Evolutionary conservation across 2,113 vertebrate species (phyloP).

Genomic region (Podarcis cretensis): DNA sequence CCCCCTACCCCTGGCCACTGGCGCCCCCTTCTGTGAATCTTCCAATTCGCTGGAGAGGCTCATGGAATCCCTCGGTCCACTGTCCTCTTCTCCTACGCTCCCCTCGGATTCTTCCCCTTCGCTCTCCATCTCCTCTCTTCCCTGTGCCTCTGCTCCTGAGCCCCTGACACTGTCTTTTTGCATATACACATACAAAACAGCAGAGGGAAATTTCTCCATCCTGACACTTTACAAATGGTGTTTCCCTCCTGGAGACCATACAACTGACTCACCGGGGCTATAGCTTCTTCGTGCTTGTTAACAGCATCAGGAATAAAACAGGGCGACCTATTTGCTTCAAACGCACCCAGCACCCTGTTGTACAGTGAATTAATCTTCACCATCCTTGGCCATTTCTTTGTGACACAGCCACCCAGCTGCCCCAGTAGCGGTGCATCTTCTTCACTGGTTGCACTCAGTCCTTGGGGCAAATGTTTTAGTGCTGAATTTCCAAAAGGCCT

Average conservation of each 20-base stretch:
- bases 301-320: background rate
- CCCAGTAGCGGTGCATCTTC: background rate
- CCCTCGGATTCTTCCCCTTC: too few species aligned
- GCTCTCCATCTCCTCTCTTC: too few species aligned
- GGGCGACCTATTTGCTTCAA: background rate
- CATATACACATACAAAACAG: constrained; percentile 15
- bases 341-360: background rate
- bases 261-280: background rate
- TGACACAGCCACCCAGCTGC: background rate
- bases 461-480: background rate
- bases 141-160: too few species aligned
- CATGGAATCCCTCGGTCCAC: too few species aligned
- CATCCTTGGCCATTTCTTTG: background rate
- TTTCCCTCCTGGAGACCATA: background rate
- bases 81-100: too few species aligned
- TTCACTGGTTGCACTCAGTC: background rate
- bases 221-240: constrained; percentile 9
- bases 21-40: too few species aligned
- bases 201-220: background rate
- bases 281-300: constrained; percentile 13
- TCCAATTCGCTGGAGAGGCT: too few species aligned
- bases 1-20: too few species aligned
- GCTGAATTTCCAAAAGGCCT: background rate
- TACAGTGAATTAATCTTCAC: background rate
- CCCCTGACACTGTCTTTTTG: background rate